Evolutionary conservation across 2,797 vertebrate genomes (phyloP).

Genomic region (Premnoplex brunnescens): DNA sequence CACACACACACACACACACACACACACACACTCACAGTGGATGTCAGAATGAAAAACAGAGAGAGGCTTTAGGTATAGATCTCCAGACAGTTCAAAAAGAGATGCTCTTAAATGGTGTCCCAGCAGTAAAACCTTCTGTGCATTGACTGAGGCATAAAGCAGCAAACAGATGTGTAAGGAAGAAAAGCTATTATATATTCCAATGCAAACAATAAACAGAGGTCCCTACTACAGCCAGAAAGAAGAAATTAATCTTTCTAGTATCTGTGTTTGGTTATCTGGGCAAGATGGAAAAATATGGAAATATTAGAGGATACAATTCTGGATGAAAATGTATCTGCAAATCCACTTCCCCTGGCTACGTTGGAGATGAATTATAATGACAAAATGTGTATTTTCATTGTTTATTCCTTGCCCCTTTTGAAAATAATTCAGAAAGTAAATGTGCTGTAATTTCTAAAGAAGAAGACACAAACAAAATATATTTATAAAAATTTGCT

Average conservation of each 20-base stretch:
- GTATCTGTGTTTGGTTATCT: neutral
- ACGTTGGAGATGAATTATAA: neutral
- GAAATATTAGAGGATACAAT: neutral
- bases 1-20: no score
- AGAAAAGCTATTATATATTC: neutral
- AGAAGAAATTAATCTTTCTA: constrained; percentile 7
- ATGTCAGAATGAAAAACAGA: neutral
- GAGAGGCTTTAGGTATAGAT: neutral
- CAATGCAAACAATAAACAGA: constrained; percentile 9
- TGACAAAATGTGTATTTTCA: constrained; percentile 6
- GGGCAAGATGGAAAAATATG: neutral
- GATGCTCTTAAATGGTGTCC: neutral
- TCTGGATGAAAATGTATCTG: constrained; percentile 8
- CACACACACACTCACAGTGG: no score
- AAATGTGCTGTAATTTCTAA: neutral
- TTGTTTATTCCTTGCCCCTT: neutral
- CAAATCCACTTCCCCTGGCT: neutral
- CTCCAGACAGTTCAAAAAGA: neutral
- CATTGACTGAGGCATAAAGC: neutral
- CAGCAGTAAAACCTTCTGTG: neutral
- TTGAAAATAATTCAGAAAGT: constrained; percentile 15
- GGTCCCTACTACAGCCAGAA: neutral
- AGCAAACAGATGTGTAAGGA: neutral
- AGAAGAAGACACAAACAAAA: neutral
- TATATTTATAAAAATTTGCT: neutral